phyloP scores from a whole-genome alignment of 2,113 vertebrate species.

The Otocyon megalotis region DNA sequence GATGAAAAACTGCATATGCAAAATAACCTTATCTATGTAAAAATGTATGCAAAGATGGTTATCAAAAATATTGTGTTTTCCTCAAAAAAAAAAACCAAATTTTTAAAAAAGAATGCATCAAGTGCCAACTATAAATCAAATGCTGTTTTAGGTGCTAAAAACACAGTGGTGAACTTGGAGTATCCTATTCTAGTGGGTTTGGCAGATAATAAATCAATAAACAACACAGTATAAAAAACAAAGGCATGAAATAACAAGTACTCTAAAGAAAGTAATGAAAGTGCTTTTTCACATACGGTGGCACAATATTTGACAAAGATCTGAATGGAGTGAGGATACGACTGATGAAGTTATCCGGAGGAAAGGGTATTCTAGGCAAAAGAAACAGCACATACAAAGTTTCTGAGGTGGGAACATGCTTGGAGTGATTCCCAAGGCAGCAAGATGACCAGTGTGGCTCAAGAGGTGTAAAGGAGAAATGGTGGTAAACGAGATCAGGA shows the following conservation, averaged over 20 bases:
- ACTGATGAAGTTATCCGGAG: not conserved
- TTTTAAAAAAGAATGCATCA: not conserved
- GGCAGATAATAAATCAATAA: not conserved
- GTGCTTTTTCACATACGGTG: not conserved
- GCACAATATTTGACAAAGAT: not conserved
- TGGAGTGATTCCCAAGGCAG: not conserved
- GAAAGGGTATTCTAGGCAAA: not conserved
- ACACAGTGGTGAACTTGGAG: not conserved
- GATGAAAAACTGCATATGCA: too few relatives aligned
- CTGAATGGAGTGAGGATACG: not conserved
- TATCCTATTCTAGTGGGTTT: not conserved
- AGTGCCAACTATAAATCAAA: not conserved
- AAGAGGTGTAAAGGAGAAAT: not conserved
- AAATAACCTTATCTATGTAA: too few relatives aligned
- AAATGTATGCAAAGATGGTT: too few relatives aligned
- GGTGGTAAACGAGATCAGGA: not conserved
- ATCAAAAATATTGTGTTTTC: too few relatives aligned
- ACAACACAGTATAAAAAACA: not conserved
- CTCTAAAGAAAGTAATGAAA: conserved; percentile 3
- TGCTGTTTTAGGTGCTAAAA: conserved; percentile 9
- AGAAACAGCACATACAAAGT: not conserved
- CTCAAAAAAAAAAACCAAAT: too few relatives aligned
- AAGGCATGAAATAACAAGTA: not conserved
- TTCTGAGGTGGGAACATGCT: not conserved
- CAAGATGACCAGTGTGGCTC: not conserved